Evolutionary conservation across 2,113 vertebrate species (phyloP).

Genomic region (Menidia beryllina): DNA sequence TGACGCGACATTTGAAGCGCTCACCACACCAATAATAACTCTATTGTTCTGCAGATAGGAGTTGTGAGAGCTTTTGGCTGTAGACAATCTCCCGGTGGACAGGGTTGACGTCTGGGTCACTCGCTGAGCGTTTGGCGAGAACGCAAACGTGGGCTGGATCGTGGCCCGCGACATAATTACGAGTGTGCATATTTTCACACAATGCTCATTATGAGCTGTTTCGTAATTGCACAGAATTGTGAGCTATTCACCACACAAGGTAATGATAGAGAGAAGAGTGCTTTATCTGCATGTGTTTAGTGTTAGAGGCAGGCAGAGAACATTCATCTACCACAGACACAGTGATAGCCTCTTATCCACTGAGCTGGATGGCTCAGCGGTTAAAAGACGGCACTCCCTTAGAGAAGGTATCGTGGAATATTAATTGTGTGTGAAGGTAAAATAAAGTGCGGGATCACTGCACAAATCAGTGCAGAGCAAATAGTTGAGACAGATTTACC

Average conservation of each 20-base stretch:
- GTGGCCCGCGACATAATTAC: slow-evolving; percentile 22
- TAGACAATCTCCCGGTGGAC: slow-evolving; percentile 19
- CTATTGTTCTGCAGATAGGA: slow-evolving; percentile 43
- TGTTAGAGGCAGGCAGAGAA: neutral
- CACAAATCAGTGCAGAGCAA: neutral
- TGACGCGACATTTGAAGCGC: slow-evolving; percentile 41
- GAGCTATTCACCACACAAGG: neutral
- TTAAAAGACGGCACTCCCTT: neutral
- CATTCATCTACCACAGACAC: slow-evolving; percentile 2
- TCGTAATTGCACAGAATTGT: slow-evolving; percentile 13
- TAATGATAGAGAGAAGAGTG: neutral
- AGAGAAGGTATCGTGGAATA: neutral
- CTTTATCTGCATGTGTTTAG: neutral
- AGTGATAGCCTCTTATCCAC: neutral
- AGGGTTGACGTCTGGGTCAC: slow-evolving; percentile 36
- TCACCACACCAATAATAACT: slow-evolving; percentile 51
- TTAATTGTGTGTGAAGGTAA: neutral
- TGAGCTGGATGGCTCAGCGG: neutral
- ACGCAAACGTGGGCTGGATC: slow-evolving; percentile 28
- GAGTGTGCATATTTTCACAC: slow-evolving; percentile 14
- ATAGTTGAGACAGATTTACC: slow-evolving; percentile 7
- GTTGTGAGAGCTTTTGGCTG: slow-evolving; percentile 43
- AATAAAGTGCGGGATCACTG: neutral
- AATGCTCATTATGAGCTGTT: slow-evolving; percentile 2
- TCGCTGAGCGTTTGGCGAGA: slow-evolving; percentile 36